A percentile compares a stretch with the other conserved stretches of the same genome.
Evolutionary conservation across 1,140 invertebrate genomes (phyloP).

Genomic region (Glomeris maerens): DNA sequence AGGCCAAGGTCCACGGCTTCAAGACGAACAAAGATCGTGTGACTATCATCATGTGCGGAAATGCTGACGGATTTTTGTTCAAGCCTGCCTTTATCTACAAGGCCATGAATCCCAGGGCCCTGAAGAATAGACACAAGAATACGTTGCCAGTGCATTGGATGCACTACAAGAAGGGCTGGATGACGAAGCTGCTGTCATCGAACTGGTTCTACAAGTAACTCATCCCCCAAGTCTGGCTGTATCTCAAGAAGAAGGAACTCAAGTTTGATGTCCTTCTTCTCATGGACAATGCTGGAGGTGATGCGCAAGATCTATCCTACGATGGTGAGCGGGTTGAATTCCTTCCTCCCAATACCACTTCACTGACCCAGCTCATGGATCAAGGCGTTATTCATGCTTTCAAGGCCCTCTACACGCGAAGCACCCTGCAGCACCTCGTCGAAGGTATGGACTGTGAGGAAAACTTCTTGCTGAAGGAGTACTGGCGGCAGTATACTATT

Average conservation of each 20-base stretch:
- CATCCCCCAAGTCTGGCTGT: slow-evolving; percentile 9
- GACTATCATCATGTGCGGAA: slow-evolving; percentile 9
- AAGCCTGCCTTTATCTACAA: slow-evolving; percentile 7
- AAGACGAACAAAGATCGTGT: slow-evolving; percentile 9
- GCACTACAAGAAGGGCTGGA: not conserved
- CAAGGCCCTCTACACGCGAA: slow-evolving; percentile 9
- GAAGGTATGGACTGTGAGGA: slow-evolving; percentile 5
- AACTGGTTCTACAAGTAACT: not conserved
- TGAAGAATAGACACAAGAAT: slow-evolving; percentile 9
- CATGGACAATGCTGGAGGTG: slow-evolving; percentile 14
- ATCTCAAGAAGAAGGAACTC: slow-evolving; percentile 12
- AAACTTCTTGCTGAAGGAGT: slow-evolving; percentile 6
- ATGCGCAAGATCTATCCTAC: slow-evolving; percentile 11
- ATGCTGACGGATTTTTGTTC: slow-evolving; percentile 8
- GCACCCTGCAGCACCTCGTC: slow-evolving; percentile 5
- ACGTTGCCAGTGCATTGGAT: not conserved
- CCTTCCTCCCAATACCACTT: slow-evolving; percentile 11
- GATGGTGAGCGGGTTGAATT: slow-evolving; percentile 7
- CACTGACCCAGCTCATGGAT: slow-evolving; percentile 15
- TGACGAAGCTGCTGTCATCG: not conserved
- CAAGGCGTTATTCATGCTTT: slow-evolving; percentile 13
- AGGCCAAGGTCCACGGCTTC: slow-evolving; percentile 1
- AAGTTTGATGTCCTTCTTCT: slow-evolving; percentile 15
- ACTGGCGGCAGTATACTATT: slow-evolving; percentile 8
- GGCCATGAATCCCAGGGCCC: slow-evolving; percentile 8